Conservation (phyloP, 2,113 vertebrate species). For the Atrichornis clamosus region DNA sequence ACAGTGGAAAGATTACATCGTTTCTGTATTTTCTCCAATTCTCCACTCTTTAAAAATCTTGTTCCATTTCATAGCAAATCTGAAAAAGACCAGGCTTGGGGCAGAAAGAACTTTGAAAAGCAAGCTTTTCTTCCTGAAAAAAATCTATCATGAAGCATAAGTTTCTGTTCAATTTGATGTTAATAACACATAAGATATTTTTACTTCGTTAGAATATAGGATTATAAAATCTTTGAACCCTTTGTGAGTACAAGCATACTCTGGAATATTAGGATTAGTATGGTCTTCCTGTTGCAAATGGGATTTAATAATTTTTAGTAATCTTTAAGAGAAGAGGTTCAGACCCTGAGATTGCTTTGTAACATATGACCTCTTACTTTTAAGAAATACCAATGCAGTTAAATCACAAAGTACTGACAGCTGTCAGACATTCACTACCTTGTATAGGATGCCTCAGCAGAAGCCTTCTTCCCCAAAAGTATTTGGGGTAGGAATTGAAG, state of each 20-base stretch:
- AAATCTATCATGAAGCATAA: background rate
- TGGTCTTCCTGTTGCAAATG: background rate
- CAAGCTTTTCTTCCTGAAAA: background rate
- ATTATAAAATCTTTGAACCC: conserved; percentile 32
- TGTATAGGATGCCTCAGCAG: conserved; percentile 2
- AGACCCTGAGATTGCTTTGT: background rate
- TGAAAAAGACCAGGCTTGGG: conserved; percentile 3
- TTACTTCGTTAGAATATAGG: conserved; percentile 8
- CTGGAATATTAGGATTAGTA: background rate
- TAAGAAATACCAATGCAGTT: conserved; percentile 7
- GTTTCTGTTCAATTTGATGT: conserved; percentile 7
- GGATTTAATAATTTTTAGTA: background rate
- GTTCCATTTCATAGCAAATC: conserved; percentile 30
- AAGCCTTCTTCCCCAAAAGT: background rate
- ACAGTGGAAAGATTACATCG: background rate
- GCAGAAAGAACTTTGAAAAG: conserved; percentile 1
- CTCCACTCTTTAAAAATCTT: conserved; percentile 1
- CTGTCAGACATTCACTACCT: background rate
- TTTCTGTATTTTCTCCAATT: background rate
- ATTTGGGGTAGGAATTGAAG: background rate
- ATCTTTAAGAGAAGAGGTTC: background rate
- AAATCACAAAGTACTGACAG: background rate
- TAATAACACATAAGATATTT: conserved; percentile 3
- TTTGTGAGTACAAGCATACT: background rate
- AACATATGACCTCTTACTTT: conserved; percentile 1